Evolutionary conservation across 1,140 invertebrate genomes (phyloP), one percentile per base, ranked within the genome.

Genomic region (honey bee (Apis mellifera)): DNA sequence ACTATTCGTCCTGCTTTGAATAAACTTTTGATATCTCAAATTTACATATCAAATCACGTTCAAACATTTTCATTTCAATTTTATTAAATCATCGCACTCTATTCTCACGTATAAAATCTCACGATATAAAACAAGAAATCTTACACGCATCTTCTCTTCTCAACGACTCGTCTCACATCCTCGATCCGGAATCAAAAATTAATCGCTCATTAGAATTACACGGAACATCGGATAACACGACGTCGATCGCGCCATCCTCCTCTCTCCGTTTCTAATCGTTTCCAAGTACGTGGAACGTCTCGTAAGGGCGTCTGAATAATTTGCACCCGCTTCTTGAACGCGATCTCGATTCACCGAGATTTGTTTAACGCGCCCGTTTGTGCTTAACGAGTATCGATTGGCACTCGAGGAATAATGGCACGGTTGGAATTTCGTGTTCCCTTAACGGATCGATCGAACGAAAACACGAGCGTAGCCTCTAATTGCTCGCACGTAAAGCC

Each of bases 321-420:
- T 73, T 50, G 52, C 70, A 64, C 50, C 17, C 48, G 70, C 26
- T 69, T 59, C 52, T 68, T n/a, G n/a, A 69, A n/a, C 54, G 66
- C 23, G 26, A 26, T 3, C 69, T 15, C 21, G 23, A 64, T 42
- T 48, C 48, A 59, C 5, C 21, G 57, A 54, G 78, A 73, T 80
- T 80, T 80, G 70, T 80, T 80, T 80, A 80, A 80, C 59, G 78
- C 70, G 78, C 26, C 21, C 23, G 76, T 78, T 65, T 69, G 50
- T 64, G 21, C 59, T 80, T 42, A 80, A 80, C 50, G 78, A 73
- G 70, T 64, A 80, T 80, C 78, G 78, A 80, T 80, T 50, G 50
- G 26, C 70, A 26, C 78, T 74, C 70, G 59, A 74, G 59, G 52
- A 65, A 73, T 80, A 80, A 80, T 66, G 70, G 77, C 19, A 50